phyloP scores from a whole-genome alignment of 2,113 vertebrate genomes.

The Cynopterus brachyotis region DNA sequence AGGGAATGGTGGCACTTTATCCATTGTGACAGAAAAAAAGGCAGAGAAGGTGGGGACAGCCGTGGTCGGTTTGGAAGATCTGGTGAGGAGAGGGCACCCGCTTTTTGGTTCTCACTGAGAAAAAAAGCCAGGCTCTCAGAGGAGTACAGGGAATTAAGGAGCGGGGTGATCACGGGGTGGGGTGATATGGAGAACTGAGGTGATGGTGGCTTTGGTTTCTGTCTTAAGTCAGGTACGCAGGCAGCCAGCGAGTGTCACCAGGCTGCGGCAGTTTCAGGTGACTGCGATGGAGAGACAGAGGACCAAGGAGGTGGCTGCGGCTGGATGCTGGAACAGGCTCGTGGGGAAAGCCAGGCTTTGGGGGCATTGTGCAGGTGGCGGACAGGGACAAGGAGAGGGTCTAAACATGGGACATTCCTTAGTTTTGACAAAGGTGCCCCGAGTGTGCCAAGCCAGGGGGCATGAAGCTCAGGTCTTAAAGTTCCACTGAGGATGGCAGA shows the following conservation, averaged over 20 bases:
- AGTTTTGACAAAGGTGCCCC: not conserved
- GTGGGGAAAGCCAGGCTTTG: not conserved
- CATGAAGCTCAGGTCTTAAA: not conserved
- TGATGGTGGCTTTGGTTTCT: not conserved
- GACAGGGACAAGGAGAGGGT: not conserved
- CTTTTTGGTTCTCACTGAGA: not conserved
- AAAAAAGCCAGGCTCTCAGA: not conserved
- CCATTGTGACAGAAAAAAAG: not conserved
- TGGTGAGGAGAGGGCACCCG: not conserved
- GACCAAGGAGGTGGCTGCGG: rapidly evolving
- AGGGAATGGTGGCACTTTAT: not conserved
- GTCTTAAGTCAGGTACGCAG: not conserved
- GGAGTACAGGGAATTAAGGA: too few species aligned
- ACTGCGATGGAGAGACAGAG: not conserved
- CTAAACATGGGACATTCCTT: not conserved
- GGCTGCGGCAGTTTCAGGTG: not conserved
- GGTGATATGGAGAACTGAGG: too few species aligned
- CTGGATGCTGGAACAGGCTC: not conserved
- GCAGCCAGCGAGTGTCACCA: too few species aligned
- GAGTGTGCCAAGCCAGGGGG: not conserved
- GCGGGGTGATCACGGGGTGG: too few species aligned
- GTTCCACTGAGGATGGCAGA: not conserved
- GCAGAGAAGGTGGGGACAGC: not conserved
- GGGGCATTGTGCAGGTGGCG: rapidly evolving
- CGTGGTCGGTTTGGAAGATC: not conserved